A percentile compares a stretch with the other conserved stretches of the same genome.
These are phyloP conservation scores for Tinea trinotella DNA, from an alignment of 2,888 invertebrate genomes.

Conservation along the genomic window DNA sequence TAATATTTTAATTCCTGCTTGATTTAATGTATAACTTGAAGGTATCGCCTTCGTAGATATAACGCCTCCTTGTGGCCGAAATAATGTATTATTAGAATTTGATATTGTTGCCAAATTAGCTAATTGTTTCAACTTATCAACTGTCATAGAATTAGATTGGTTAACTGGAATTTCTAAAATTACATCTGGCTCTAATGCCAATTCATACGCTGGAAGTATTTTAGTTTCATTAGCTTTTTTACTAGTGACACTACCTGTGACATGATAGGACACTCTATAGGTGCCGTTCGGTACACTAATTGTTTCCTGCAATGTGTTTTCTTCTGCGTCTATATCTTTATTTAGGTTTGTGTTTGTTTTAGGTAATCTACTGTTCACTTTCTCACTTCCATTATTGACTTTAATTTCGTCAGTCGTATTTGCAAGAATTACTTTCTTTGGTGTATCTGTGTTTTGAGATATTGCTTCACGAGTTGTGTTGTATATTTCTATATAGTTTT, in stretches of 20 bases:
- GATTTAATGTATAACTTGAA: slow-evolving; percentile 73
- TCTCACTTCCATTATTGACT: slow-evolving; percentile 27
- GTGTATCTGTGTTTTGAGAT: slow-evolving; percentile 23
- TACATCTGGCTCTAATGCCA: slow-evolving; percentile 57
- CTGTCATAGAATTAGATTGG: slow-evolving; percentile 48
- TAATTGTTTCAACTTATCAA: slow-evolving; percentile 66
- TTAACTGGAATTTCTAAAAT: slow-evolving; percentile 59
- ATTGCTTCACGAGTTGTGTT: not conserved
- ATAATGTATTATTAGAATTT: slow-evolving; percentile 63
- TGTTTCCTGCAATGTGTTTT: not conserved
- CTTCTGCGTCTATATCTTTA: slow-evolving; percentile 24
- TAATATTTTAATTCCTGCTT: slow-evolving; percentile 76
- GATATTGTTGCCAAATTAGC: slow-evolving; percentile 72
- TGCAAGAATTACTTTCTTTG: slow-evolving; percentile 29
- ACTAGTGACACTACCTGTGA: slow-evolving; percentile 63
- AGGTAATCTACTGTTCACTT: slow-evolving; percentile 45
- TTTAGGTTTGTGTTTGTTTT: slow-evolving; percentile 51
- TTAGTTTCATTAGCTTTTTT: slow-evolving; percentile 62
- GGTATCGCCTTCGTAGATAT: slow-evolving; percentile 75
- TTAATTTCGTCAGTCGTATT: slow-evolving; percentile 35
- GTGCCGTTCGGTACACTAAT: slow-evolving; percentile 53
- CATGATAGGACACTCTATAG: slow-evolving; percentile 61
- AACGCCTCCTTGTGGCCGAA: slow-evolving; percentile 58
- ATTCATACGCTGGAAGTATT: slow-evolving; percentile 54
- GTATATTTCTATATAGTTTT: slow-evolving; percentile 34